phyloP scores from a whole-genome alignment of 1,140 invertebrate species.

The Orchesella cincta region DNA sequence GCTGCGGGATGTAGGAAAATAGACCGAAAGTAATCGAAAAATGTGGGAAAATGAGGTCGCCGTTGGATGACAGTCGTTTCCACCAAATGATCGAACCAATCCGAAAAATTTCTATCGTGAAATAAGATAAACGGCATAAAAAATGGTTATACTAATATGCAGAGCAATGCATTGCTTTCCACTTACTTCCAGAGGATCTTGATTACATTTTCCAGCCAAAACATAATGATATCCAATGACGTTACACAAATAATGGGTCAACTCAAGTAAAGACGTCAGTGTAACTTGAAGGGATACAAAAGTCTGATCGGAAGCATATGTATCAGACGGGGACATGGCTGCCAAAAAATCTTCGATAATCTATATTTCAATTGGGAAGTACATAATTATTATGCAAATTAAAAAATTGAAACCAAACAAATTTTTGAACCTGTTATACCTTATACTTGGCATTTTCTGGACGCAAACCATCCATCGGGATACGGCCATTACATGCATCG shows the following conservation, averaged over 20 bases:
- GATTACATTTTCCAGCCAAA: conserved; percentile 19
- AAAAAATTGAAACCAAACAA: background rate
- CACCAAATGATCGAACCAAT: conserved; percentile 18
- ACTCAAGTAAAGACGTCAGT: conserved; percentile 14
- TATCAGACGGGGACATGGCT: background rate
- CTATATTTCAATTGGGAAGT: background rate
- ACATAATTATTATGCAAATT: background rate
- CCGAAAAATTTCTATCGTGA: conserved; percentile 29
- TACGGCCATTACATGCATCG: background rate
- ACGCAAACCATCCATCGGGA: background rate
- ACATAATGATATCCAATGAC: conserved; percentile 9
- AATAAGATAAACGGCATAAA: conserved; percentile 15
- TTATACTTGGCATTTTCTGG: too few relatives aligned
- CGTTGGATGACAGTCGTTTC: conserved; percentile 31
- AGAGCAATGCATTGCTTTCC: too few relatives aligned
- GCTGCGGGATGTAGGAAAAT: conserved; percentile 3
- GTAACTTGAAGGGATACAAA: conserved; percentile 8
- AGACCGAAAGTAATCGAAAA: conserved; percentile 10
- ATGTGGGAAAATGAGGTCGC: conserved; percentile 24
- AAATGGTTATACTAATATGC: background rate
- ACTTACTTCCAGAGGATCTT: conserved; percentile 28
- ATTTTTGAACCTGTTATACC: background rate
- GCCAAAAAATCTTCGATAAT: background rate
- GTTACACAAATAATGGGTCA: conserved; percentile 9
- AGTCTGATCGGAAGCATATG: background rate